Evolutionary conservation across 2,113 vertebrate genomes (phyloP), one percentile per base, ranked within the genome.

Genomic region (zebrafish (Danio rerio)): DNA sequence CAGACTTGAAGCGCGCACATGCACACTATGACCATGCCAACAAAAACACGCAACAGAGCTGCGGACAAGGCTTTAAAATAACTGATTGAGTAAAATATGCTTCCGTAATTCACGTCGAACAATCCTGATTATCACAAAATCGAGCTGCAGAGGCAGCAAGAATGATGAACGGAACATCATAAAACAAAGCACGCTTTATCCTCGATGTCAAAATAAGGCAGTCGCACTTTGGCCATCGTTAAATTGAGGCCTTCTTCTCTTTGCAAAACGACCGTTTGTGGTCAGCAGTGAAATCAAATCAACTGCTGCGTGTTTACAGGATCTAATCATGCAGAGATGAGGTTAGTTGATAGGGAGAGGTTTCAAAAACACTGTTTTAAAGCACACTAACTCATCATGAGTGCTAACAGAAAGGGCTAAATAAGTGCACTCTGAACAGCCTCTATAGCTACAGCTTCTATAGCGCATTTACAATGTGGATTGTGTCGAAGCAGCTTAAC

Each of bases 241-340:
- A 75, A n/a, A 45, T 45, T 68, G 5, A 68, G 65, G 16, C 42
- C 16, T 49, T 45, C 9, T n/a, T 61, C 21, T 58, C 53, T 15
- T n/a, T 59, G 59, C 55, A 75, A 12, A 75, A 75, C 11, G 7
- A 47, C 58, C 18, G 58, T 81, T 81, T 78, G 58, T 53, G 21
- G 63, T 50, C 70, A 31, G 50, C 43, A 49, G 78, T 47, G 55
- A 81, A 77, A 71, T 74, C 45, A 63, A 75, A 43, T 9, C 11
- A 31, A 59, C 55, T 45, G 59, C 56, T 47, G 49, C 50, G 16
- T 78, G 63, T 81, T 85, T 81, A 85, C 73, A 56, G 50, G 42
- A 61, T 45, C 56, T 56, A 78, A 85, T 85, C 81, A 78, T 7
- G 18, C 74, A 77, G 59, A 73, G 72, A 78, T 52, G 43, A 81